Evolutionary conservation across 64 coral and sea anemone genomes (phyloP).

Genomic region (Montipora foliosa): DNA sequence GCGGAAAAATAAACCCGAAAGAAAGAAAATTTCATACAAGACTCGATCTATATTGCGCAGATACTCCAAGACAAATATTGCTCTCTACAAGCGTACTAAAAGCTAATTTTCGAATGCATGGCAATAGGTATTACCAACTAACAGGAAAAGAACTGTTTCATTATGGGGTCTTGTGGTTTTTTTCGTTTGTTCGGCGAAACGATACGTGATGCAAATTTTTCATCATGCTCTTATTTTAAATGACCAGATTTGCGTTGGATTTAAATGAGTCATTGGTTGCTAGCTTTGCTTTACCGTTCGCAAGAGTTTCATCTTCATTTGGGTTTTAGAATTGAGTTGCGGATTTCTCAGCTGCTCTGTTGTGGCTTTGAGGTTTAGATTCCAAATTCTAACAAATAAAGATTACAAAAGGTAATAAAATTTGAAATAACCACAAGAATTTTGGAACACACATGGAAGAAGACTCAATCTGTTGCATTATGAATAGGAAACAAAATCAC

Average conservation of each 20-base stretch:
- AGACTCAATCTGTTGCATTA: neutral
- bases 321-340: constrained; percentile 27
- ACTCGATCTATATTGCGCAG: neutral
- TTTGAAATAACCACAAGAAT: constrained; percentile 25
- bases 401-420: constrained; percentile 28
- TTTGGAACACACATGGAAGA: neutral
- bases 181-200: neutral
- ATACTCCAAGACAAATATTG: neutral
- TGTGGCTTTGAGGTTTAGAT: constrained; percentile 19
- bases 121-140: neutral
- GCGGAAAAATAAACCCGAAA: neutral
- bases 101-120: neutral
- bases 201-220: constrained; percentile 14
- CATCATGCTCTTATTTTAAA: constrained; percentile 15
- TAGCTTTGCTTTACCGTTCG: neutral
- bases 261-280: neutral
- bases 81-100: neutral
- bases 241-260: constrained; percentile 25
- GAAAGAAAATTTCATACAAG: neutral
- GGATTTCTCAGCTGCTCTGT: constrained; percentile 34
- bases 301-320: constrained; percentile 20
- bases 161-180: constrained; percentile 4
- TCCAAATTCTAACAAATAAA: constrained; percentile 43
- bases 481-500: neutral
- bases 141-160: neutral